Evolutionary conservation across 1,140 invertebrate genomes (phyloP).

Genomic region (Danaus plexippus): DNA sequence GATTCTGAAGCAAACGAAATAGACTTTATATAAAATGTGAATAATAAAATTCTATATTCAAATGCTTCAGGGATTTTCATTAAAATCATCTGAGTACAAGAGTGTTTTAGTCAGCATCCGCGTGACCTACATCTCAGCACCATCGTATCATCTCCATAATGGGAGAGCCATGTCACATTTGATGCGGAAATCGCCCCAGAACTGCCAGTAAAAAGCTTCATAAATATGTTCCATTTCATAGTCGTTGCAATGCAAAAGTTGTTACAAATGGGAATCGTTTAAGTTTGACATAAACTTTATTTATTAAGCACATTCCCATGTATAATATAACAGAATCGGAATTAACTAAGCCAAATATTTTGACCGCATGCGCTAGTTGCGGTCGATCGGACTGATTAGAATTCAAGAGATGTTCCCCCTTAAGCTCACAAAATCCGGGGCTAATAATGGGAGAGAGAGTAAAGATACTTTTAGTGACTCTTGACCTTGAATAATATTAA

Average conservation of each 20-base stretch:
- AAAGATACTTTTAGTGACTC: slow-evolving; percentile 1
- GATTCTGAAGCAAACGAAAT: too few relatives aligned
- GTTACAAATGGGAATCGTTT: too few relatives aligned
- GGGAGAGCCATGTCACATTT: slow-evolving; percentile 11
- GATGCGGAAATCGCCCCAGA: slow-evolving; percentile 12
- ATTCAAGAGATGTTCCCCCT: slow-evolving; percentile 4
- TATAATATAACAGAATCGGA: too few relatives aligned
- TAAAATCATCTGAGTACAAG: too few relatives aligned
- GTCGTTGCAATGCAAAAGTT: too few relatives aligned
- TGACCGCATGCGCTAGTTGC: not conserved
- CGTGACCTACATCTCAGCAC: slow-evolving; percentile 14
- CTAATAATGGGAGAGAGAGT: not conserved
- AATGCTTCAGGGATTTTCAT: too few relatives aligned
- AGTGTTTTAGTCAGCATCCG: too few relatives aligned
- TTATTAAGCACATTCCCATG: too few relatives aligned
- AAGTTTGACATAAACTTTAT: too few relatives aligned
- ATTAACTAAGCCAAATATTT: too few relatives aligned
- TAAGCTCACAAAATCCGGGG: slow-evolving; percentile 1
- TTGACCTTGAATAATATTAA: not conserved
- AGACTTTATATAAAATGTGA: too few relatives aligned
- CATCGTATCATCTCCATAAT: slow-evolving; percentile 16
- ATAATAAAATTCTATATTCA: too few relatives aligned
- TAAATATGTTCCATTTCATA: not conserved
- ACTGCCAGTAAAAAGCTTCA: not conserved
- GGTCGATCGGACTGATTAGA: not conserved